Percentiles rank a stretch among this genome's conserved stretches.
Conservation (phyloP, 92 coral and sea anemone genomes). For the Micromussa lordhowensis region DNA sequence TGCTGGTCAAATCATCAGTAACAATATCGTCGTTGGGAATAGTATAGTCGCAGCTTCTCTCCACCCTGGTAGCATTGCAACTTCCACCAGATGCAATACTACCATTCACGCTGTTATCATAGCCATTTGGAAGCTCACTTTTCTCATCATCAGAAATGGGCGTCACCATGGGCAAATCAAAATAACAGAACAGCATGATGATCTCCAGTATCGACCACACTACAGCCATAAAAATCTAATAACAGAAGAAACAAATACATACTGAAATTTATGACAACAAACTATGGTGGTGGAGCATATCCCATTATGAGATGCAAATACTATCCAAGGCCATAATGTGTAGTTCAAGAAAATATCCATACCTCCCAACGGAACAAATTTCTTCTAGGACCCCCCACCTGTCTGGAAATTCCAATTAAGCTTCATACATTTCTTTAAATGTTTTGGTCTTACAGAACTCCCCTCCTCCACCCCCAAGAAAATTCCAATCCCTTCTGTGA, state of each 20-base stretch:
- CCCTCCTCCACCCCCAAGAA: too few relatives aligned
- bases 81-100: background rate
- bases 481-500: too few relatives aligned
- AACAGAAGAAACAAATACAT: background rate
- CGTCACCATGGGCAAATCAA: conserved; percentile 67
- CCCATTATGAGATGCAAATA: too few relatives aligned
- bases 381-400: too few relatives aligned
- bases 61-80: background rate
- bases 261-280: background rate
- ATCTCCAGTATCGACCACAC: conserved; percentile 86
- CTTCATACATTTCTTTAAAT: too few relatives aligned
- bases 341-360: too few relatives aligned
- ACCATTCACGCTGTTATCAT: conserved; percentile 12
- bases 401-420: too few relatives aligned
- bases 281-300: too few relatives aligned
- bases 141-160: conserved; percentile 24
- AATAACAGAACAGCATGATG: conserved; percentile 71
- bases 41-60: background rate
- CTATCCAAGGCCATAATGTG: too few relatives aligned
- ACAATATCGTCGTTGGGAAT: background rate
- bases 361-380: too few relatives aligned
- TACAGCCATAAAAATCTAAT: conserved; percentile 85
- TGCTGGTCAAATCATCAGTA: background rate
- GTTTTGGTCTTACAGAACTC: too few relatives aligned
- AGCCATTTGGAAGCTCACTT: background rate